These are phyloP conservation scores for Dendroctonus valens DNA, from an alignment of 1,140 invertebrate species.

Conservation along the genomic window DNA sequence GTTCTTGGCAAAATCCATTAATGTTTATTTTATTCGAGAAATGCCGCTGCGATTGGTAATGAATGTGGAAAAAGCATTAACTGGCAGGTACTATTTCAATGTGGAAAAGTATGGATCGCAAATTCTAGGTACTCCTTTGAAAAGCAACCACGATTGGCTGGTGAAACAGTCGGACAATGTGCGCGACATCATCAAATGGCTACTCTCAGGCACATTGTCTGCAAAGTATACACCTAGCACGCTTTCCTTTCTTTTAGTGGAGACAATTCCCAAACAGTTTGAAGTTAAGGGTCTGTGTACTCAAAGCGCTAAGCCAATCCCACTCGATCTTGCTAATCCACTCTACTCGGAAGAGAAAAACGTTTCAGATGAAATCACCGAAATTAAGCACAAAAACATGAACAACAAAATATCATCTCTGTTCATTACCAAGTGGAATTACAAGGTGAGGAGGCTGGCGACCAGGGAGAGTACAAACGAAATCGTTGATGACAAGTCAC, in stretches of 20 bases:
- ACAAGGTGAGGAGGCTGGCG: conserved; percentile 15
- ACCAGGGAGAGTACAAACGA: conserved; percentile 4
- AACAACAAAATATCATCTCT: conserved; percentile 30
- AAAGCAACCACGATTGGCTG: conserved; percentile 8
- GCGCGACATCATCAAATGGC: conserved; percentile 35
- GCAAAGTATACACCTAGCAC: conserved; percentile 17
- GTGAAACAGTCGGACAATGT: conserved; percentile 21
- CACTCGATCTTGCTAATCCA: not conserved
- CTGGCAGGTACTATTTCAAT: conserved; percentile 1
- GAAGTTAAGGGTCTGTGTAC: conserved; percentile 40
- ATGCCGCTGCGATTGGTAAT: conserved; percentile 31
- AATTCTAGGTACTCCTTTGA: conserved; percentile 13
- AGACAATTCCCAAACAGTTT: conserved; percentile 34
- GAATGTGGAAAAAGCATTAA: conserved; percentile 21
- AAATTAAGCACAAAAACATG: conserved; percentile 35
- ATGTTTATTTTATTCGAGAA: conserved; percentile 36
- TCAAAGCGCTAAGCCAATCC: conserved; percentile 15
- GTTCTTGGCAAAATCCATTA: conserved; percentile 31
- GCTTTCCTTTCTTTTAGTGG: conserved; percentile 37
- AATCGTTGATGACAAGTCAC: conserved; percentile 21
- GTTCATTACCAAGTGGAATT: conserved; percentile 25
- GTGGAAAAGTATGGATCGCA: conserved; percentile 5
- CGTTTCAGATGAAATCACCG: not conserved
- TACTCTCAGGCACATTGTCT: conserved; percentile 33
- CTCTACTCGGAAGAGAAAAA: not conserved